Conservation (phyloP, 2,113 vertebrate genomes). For the Syngnathus floridae region DNA sequence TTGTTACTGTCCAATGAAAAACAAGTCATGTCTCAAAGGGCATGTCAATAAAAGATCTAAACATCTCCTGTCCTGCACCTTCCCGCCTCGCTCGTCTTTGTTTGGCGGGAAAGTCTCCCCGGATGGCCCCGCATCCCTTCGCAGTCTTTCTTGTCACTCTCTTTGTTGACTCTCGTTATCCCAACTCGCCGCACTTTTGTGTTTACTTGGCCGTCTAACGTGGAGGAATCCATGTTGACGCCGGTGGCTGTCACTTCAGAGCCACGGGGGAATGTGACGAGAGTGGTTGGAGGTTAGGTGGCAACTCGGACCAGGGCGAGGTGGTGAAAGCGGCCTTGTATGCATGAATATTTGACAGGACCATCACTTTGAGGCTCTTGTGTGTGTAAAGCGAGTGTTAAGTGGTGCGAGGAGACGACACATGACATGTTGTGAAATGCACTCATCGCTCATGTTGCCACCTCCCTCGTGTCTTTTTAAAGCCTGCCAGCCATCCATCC, state of each 20-base stretch:
- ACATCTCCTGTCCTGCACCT: constrained; percentile 37
- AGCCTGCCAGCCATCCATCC: not conserved
- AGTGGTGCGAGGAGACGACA: constrained; percentile 16
- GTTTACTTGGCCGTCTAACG: constrained; percentile 24
- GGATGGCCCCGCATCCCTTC: constrained; percentile 28
- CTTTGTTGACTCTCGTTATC: constrained; percentile 10
- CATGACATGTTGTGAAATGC: constrained; percentile 3
- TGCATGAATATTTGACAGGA: constrained; percentile 51
- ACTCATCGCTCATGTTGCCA: not conserved
- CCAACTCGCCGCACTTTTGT: constrained; percentile 1
- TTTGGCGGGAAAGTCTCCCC: constrained; percentile 20
- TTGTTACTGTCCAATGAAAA: not conserved
- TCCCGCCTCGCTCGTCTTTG: constrained; percentile 14
- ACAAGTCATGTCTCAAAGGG: not conserved
- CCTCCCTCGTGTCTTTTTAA: constrained; percentile 5
- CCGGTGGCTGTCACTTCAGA: constrained; percentile 37
- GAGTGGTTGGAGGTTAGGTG: not conserved
- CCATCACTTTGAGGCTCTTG: constrained; percentile 43
- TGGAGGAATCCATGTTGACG: constrained; percentile 16
- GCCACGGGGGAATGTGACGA: constrained; percentile 8
- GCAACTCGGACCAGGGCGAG: not conserved
- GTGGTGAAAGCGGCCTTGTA: constrained; percentile 38
- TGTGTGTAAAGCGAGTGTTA: constrained; percentile 21
- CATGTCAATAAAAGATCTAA: constrained; percentile 52
- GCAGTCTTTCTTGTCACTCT: constrained; percentile 7